Base-by-base conservation (phyloP, 2,113 vertebrate genomes). In the Himantopus leucocephalus region DNA sequence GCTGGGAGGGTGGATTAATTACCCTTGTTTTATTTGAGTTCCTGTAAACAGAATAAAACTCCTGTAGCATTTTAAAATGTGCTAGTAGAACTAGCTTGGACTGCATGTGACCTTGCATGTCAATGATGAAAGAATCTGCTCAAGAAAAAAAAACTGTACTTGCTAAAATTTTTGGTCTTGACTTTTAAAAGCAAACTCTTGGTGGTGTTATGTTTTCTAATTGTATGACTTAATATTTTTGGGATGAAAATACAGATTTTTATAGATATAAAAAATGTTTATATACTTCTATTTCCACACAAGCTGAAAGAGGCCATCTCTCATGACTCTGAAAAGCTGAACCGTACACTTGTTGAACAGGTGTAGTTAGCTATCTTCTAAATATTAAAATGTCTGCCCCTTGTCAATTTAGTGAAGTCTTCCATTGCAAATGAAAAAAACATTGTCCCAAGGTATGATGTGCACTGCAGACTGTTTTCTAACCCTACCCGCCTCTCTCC, bases 11-110 rank as follows among this genome's bases (percentile, higher is more conserved):
- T 32, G 39, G 20, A 13, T 90, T 85, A 3, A 2, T 67, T 67
- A 58, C 18, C 17, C 24, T 4, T 37, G 18, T 12, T 90, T 93
- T 86, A 87, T 82, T 53, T 68, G 55, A 88, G 12, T 71, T 92
- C 48, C n/a, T 75, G 45, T 67, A 83, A 94, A 82, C 9, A 26
- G 60, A 85, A 43, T 94, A 76, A 87, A 93, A 76, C 52, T 74
- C 64, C n/a, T 41, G 30, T 21, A 79, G 39, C 45, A 43, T 75
- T 88, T 85, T 85, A 78, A 84, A 74, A 71, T 68, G 34, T 23
- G 11, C 29, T 81, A 3, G 27, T 81, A 3, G 27, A 93, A 60
- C 29, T 77, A 15, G 30, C 39, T 73, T 81, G 67, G 45, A 47
- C 39, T 90, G 17, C 37, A 13, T 79, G 30, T 71, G 58, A 12